A percentile compares a stretch with the other conserved stretches of the same genome.
Evolutionary conservation across 2,797 vertebrate species (phyloP).

Genomic region (Uromys caudimaculatus): DNA sequence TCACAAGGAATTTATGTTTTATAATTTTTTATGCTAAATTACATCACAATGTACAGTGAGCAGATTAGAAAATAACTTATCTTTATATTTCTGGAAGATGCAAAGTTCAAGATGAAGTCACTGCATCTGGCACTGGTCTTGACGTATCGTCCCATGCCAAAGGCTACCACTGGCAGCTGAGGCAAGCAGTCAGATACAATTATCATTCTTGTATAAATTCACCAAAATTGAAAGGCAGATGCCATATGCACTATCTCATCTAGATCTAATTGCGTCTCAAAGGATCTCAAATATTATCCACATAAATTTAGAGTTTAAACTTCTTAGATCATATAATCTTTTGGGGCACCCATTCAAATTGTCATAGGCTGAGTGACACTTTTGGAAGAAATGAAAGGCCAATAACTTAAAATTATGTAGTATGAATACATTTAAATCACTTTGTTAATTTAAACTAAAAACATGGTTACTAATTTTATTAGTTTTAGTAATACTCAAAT

Average conservation of each 20-base stretch:
- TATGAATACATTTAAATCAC: neutral
- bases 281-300: neutral
- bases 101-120: neutral
- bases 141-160: neutral
- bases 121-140: neutral
- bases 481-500: neutral
- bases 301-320: neutral
- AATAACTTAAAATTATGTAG: neutral
- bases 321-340: neutral
- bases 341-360: neutral
- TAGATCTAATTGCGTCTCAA: neutral
- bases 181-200: neutral
- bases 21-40: neutral
- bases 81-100: neutral
- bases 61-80: neutral
- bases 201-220: neutral
- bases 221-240: neutral
- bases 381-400: neutral
- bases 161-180: neutral
- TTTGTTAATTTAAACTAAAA: neutral
- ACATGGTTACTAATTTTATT: neutral
- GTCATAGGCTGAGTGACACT: neutral
- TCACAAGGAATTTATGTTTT: neutral
- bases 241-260: neutral
- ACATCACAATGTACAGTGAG: neutral